A percentile compares a stretch with the other conserved stretches of the same genome.
These are phyloP conservation scores for Enteromius paludinosus DNA, from an alignment of 2,797 vertebrate species.

Conservation along the genomic window DNA sequence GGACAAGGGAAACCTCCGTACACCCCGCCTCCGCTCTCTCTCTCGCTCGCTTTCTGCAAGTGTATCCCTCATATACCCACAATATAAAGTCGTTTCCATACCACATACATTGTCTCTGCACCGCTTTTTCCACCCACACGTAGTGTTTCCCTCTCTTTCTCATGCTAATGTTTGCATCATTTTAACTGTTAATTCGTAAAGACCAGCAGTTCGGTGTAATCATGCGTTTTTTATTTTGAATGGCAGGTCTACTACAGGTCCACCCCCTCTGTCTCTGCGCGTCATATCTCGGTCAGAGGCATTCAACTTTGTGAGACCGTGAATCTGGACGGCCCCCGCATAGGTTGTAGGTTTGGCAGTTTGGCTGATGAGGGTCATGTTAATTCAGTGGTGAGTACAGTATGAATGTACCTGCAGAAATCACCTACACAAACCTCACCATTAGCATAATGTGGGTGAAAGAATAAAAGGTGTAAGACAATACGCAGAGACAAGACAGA, in stretches of 20 bases:
- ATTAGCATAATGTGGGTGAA: slow-evolving; percentile 65
- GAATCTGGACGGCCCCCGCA: slow-evolving; percentile 23
- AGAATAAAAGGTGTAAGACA: slow-evolving; percentile 45
- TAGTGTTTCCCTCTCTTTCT: slow-evolving; percentile 58
- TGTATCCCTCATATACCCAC: slow-evolving; percentile 51
- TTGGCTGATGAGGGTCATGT: slow-evolving; percentile 51
- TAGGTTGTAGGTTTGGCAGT: slow-evolving; percentile 44
- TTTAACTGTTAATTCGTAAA: neutral
- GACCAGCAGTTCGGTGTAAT: neutral
- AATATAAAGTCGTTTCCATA: slow-evolving; percentile 60
- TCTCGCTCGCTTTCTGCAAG: slow-evolving; percentile 45
- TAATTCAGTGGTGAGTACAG: slow-evolving; percentile 70
- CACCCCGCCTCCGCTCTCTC: slow-evolving; percentile 63
- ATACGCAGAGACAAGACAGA: neutral
- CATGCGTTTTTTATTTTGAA: slow-evolving; percentile 7
- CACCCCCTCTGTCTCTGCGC: neutral
- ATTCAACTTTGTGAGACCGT: slow-evolving; percentile 15
- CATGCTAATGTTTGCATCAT: neutral
- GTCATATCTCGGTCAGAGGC: neutral
- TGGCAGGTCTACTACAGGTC: slow-evolving; percentile 2
- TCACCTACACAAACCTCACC: slow-evolving; percentile 64
- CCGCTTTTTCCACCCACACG: slow-evolving; percentile 40
- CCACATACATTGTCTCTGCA: slow-evolving; percentile 37
- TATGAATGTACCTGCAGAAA: slow-evolving; percentile 52
- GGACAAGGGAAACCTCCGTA: slow-evolving; percentile 82